These are phyloP conservation scores for Corythoichthys intestinalis DNA, from an alignment of 2,113 vertebrate species.

Conservation along the genomic window DNA sequence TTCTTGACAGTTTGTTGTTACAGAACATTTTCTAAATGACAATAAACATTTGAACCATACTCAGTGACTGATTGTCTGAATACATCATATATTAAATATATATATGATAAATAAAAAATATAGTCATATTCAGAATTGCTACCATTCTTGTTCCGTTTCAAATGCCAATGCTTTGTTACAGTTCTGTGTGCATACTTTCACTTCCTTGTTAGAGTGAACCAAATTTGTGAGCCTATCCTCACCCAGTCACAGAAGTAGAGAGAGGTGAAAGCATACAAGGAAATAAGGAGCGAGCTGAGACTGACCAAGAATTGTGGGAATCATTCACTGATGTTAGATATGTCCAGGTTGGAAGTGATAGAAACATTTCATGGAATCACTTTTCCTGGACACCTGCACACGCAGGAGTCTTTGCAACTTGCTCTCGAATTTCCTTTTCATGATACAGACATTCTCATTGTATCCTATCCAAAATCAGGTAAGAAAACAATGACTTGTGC, in stretches of 20 bases:
- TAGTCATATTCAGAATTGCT: too few species aligned
- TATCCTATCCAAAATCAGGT: constrained; percentile 85
- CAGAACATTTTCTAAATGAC: too few species aligned
- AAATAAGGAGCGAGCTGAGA: not conserved
- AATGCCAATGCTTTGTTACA: not conserved
- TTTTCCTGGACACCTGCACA: constrained; percentile 80
- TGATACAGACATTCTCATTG: constrained; percentile 76
- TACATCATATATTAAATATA: too few species aligned
- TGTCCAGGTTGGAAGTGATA: constrained; percentile 74
- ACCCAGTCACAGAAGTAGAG: not conserved
- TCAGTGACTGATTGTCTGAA: too few species aligned
- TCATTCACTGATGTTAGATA: constrained; percentile 18
- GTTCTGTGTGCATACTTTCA: not conserved
- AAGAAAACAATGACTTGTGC: constrained; percentile 26
- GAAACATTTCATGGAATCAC: constrained; percentile 71
- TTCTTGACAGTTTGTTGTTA: too few species aligned
- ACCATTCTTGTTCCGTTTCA: not conserved
- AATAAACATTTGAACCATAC: too few species aligned
- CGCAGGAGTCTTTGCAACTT: constrained; percentile 67
- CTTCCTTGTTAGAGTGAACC: not conserved
- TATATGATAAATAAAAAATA: too few species aligned
- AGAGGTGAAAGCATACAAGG: not conserved
- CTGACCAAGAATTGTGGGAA: not conserved
- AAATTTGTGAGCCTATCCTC: not conserved
- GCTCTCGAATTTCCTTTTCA: constrained; percentile 73